Evolutionary conservation across 2,888 invertebrate genomes (phyloP), one percentile per base, ranked within the genome.

Genomic region (Heteromurus nitidus): DNA sequence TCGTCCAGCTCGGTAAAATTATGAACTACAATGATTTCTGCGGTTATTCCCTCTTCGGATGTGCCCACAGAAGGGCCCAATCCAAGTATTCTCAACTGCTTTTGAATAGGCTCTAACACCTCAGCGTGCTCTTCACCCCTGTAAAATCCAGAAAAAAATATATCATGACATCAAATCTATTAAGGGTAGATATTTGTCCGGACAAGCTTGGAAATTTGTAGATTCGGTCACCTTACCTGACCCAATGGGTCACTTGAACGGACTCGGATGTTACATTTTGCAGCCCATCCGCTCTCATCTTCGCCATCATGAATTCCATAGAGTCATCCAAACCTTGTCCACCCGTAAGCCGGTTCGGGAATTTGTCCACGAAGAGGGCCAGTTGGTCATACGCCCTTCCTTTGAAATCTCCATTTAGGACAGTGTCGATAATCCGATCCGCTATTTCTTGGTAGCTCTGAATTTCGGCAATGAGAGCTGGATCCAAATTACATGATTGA

Each of bases 331-430:
- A 86, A 30, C 86, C 88, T 44, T 88, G 58, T n/a, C 89, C 87
- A 0, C 90, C 90, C 0, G 89, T 87, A 26, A 89, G 82, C 55
- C 90, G 85, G 18, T 87, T 87, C 1, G 89, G 89, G 87, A 89
- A 89, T 74, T 86, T 88, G 72, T 88, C 88, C 3, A 88, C 87
- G 72, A 88, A 88, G 30, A 85, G 73, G 0, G 87, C 86, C 69
- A 88, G 72, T 44, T 85, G 75, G 9, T 86, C 53, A 62, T 85
- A 88, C 5, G 87, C 85, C 88, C 89, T 90, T 16, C 91, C 90
- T 88, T 91, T 91, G 85, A 91, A 92, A 9, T 90, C 89, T 5
- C 92, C 92, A 80, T 90, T 88, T 9, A 90, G 85, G 26, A 92
- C 90, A 82, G 91, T 90, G 82, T 90, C 87, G 42, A 92, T 87